Evolutionary conservation across 2,888 invertebrate genomes (phyloP).

Genomic region (Phragmatobia fuliginosa): DNA sequence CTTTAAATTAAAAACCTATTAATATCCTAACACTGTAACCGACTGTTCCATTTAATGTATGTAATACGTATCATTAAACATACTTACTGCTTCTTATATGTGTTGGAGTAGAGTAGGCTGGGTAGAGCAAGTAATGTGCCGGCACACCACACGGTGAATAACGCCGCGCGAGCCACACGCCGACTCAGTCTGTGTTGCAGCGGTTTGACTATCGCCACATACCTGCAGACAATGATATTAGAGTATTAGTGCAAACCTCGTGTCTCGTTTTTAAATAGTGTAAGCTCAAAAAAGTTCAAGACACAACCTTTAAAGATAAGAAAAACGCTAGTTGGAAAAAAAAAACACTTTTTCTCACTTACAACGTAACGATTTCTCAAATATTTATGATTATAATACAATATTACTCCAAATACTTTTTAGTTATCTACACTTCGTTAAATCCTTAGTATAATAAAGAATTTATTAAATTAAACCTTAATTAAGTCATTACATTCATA

Average conservation of each 20-base stretch:
- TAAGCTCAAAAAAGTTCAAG: not conserved
- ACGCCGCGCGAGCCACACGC: slow-evolving; percentile 90
- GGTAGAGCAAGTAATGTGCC: slow-evolving; percentile 92
- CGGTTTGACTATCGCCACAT: slow-evolving; percentile 96
- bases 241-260: not conserved
- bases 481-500: too few relatives aligned
- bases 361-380: too few relatives aligned
- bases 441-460: not conserved
- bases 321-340: too few relatives aligned
- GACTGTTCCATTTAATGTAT: not conserved
- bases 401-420: not conserved
- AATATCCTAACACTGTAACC: too few relatives aligned
- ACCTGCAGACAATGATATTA: slow-evolving; percentile 84
- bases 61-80: not conserved
- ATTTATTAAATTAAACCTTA: not conserved
- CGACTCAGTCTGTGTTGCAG: slow-evolving; percentile 94
- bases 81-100: slow-evolving; percentile 90
- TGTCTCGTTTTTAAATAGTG: too few relatives aligned
- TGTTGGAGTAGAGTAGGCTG: slow-evolving; percentile 92
- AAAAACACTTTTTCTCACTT: too few relatives aligned
- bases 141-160: slow-evolving; percentile 92
- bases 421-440: not conserved
- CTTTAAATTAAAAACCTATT: too few relatives aligned
- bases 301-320: too few relatives aligned
- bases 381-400: too few relatives aligned